These are phyloP conservation scores for Meloidogyne floridensis DNA, from an alignment of 1,140 invertebrate genomes.

Conservation along the genomic window DNA sequence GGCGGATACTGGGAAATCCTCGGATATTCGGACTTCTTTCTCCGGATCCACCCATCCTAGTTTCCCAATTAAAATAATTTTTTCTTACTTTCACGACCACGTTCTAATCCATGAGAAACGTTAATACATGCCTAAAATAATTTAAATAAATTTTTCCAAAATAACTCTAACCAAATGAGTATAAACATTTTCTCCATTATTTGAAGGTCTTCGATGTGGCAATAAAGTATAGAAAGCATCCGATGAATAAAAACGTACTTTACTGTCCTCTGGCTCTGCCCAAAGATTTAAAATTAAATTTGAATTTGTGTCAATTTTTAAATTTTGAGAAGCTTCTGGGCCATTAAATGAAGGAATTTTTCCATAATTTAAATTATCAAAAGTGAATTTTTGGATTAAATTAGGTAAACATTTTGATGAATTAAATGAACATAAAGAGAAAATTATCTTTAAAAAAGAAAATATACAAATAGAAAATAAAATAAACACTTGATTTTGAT, in stretches of 20 bases:
- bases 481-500: conserved; percentile 36
- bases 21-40: no score
- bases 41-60: no score
- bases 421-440: conserved; percentile 48
- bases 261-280: conserved; percentile 45
- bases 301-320: background rate
- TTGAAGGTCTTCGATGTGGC: conserved; percentile 42
- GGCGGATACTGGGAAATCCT: no score
- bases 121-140: conserved; percentile 26
- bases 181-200: conserved; percentile 49
- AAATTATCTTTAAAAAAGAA: conserved; percentile 25
- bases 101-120: conserved; percentile 22
- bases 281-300: conserved; percentile 34
- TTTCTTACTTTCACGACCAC: conserved; percentile 10
- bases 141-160: background rate
- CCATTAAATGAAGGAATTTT: conserved; percentile 3
- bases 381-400: conserved; percentile 41
- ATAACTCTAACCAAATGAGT: conserved; percentile 36
- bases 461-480: background rate
- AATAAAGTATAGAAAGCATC: conserved; percentile 46
- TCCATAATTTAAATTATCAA: conserved; percentile 30
- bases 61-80: no score
- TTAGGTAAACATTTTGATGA: conserved; percentile 42
- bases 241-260: conserved; percentile 20
- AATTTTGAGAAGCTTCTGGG: background rate